Conservation (phyloP, 2,797 vertebrate species). For the Tauraco hartlaubi region DNA sequence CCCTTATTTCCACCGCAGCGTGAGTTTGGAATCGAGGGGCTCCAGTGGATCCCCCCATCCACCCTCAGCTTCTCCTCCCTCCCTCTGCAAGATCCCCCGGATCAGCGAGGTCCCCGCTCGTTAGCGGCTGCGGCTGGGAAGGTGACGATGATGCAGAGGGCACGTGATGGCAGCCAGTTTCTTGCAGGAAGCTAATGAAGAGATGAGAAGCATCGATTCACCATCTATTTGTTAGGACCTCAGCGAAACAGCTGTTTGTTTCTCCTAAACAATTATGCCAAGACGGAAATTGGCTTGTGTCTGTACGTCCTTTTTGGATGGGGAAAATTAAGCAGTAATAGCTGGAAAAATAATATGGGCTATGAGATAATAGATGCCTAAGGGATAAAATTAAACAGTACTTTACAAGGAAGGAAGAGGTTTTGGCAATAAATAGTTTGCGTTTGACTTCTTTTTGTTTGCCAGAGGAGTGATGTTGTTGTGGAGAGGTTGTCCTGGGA, state of each 20-base stretch:
- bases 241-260: slow-evolving; percentile 63
- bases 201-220: background rate
- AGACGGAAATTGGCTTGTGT: slow-evolving; percentile 33
- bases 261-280: slow-evolving; percentile 46
- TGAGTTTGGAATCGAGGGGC: background rate
- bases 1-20: background rate
- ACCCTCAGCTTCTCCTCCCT: background rate
- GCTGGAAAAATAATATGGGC: slow-evolving; percentile 60
- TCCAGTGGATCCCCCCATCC: background rate
- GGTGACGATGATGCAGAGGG: background rate
- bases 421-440: slow-evolving; percentile 52
- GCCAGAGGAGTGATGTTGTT: background rate
- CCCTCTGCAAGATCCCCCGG: background rate
- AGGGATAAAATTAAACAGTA: slow-evolving; percentile 64
- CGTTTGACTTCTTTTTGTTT: slow-evolving; percentile 40
- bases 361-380: slow-evolving; percentile 67
- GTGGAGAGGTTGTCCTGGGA: background rate
- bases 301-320: slow-evolving; percentile 3
- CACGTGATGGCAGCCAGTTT: background rate
- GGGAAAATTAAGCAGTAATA: slow-evolving; percentile 53
- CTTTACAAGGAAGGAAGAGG: slow-evolving; percentile 48
- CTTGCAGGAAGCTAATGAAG: background rate
- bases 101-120: background rate
- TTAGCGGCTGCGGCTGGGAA: background rate
- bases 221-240: slow-evolving; percentile 38